A percentile compares a stretch with the other conserved stretches of the same genome.
phyloP scores from a whole-genome alignment of 2,113 vertebrate species.

The Stictonetta naevosa region DNA sequence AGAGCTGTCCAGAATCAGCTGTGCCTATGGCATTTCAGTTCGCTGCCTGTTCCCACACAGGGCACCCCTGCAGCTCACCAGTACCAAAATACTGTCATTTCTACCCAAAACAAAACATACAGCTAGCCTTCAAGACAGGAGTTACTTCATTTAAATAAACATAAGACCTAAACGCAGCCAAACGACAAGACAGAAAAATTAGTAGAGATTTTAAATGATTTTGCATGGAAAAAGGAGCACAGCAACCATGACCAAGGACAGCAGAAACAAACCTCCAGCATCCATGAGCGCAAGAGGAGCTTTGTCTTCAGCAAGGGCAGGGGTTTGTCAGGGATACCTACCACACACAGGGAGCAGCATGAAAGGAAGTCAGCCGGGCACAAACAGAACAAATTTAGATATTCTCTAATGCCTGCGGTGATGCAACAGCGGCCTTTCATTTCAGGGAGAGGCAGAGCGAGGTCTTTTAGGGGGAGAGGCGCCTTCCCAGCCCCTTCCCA shows the following conservation, averaged over 20 bases:
- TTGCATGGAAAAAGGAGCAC: neutral
- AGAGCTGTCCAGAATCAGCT: neutral
- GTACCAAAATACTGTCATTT: neutral
- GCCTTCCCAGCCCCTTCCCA: neutral
- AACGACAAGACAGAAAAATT: neutral
- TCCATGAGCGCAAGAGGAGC: neutral
- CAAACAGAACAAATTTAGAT: neutral
- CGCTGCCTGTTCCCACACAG: neutral
- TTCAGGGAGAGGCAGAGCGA: neutral
- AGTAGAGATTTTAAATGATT: neutral
- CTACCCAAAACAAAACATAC: neutral
- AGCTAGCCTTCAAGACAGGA: neutral
- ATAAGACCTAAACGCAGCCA: neutral
- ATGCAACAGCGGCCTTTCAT: neutral
- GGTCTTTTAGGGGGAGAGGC: neutral
- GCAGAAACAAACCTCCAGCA: neutral
- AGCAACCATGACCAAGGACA: neutral
- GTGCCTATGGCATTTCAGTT: neutral
- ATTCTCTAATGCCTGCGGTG: neutral
- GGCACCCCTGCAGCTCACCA: neutral
- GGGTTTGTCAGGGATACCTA: neutral
- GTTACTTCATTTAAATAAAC: neutral
- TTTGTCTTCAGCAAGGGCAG: neutral
- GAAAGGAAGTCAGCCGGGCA: neutral
- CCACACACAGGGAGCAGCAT: neutral